Evolutionary conservation across 1,140 invertebrate species (phyloP).

Genomic region (Sipha flava): DNA sequence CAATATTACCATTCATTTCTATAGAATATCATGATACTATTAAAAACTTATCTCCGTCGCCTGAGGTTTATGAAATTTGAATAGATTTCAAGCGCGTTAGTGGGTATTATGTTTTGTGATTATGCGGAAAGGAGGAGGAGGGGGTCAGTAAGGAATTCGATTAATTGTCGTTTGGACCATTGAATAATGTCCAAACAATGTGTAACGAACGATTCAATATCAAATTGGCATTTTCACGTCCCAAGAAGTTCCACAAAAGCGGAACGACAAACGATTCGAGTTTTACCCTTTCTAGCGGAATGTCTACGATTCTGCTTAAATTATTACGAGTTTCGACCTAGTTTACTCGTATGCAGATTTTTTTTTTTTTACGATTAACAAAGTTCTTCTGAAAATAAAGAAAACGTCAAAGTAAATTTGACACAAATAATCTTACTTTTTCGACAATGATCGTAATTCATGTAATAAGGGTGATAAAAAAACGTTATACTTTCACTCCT

Average conservation of each 20-base stretch:
- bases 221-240: slow-evolving; percentile 14
- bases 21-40: not conserved
- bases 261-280: not conserved
- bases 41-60: not conserved
- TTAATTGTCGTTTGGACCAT: slow-evolving; percentile 17
- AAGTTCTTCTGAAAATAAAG: not conserved
- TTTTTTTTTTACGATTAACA: not conserved
- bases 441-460: not conserved
- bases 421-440: not conserved
- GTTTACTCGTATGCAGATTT: not conserved
- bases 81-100: not conserved
- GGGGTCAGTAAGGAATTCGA: slow-evolving; percentile 17
- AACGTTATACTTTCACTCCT: not conserved
- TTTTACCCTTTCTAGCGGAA: slow-evolving; percentile 1
- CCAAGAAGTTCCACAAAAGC: slow-evolving; percentile 9
- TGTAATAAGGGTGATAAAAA: not conserved
- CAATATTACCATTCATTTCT: not conserved
- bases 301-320: slow-evolving; percentile 6
- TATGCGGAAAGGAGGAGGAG: not conserved
- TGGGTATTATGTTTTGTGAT: not conserved
- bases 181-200: slow-evolving; percentile 27
- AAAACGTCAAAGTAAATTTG: not conserved
- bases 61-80: not conserved
- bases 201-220: not conserved
- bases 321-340: not conserved